A percentile compares a stretch with the other conserved stretches of the same genome.
Evolutionary conservation across 2,113 vertebrate genomes (phyloP).

Genomic region (Rhizomys pruinosus): DNA sequence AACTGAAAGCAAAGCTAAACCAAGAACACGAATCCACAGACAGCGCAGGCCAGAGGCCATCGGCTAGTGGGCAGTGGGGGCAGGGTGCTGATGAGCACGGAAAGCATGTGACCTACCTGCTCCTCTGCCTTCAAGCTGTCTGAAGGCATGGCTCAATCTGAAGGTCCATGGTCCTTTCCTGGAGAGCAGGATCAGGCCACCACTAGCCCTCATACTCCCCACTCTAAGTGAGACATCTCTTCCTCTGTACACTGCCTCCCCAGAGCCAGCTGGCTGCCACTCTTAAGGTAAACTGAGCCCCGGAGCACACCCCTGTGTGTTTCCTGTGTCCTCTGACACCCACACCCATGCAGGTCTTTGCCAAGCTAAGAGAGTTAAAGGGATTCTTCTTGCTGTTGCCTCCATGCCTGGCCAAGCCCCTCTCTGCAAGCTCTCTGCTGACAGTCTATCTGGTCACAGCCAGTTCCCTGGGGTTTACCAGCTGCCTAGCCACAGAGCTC

Average conservation of each 20-base stretch:
- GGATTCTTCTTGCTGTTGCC: neutral
- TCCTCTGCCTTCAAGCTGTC: neutral
- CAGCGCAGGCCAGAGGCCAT: neutral
- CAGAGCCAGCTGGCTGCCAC: neutral
- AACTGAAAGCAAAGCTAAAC: conserved; percentile 81
- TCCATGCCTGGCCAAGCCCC: neutral
- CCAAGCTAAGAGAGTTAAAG: neutral
- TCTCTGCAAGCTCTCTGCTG: neutral
- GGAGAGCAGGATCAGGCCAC: neutral
- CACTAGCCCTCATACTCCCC: neutral
- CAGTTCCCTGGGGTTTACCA: neutral
- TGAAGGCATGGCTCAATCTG: neutral
- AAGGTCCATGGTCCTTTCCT: neutral
- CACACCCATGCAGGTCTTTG: neutral
- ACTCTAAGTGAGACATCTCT: neutral
- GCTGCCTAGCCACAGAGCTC: neutral
- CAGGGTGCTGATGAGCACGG: conserved; percentile 49
- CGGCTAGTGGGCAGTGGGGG: neutral
- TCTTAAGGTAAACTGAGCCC: conserved; percentile 21
- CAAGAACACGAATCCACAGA: conserved; percentile 55
- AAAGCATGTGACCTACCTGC: conserved; percentile 57
- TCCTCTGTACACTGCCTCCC: conserved; percentile 2
- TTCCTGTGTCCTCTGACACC: neutral
- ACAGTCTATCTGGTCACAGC: neutral
- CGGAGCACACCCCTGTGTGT: neutral